phyloP scores from a whole-genome alignment of 2,797 vertebrate species.

The Miichthys miiuy region DNA sequence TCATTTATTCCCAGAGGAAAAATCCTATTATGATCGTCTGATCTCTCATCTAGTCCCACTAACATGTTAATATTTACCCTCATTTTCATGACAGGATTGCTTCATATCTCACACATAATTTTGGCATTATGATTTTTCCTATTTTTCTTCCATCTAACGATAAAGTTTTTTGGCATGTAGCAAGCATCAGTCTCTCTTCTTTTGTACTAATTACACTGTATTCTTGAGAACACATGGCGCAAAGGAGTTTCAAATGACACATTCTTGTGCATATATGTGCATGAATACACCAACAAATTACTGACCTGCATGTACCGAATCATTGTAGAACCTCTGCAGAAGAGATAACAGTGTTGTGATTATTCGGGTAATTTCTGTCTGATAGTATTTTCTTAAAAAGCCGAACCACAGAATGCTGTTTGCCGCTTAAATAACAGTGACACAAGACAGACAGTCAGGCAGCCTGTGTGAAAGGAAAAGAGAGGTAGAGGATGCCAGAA shows the following conservation, averaged over 20 bases:
- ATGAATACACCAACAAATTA: background rate
- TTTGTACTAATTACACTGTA: background rate
- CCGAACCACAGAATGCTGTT: constrained; percentile 53
- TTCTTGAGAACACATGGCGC: background rate
- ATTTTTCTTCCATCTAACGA: background rate
- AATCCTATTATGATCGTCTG: background rate
- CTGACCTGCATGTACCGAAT: background rate
- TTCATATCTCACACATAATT: background rate
- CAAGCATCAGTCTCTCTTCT: too few relatives aligned
- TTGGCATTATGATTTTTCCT: background rate
- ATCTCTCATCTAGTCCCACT: background rate
- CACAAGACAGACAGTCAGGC: constrained; percentile 52
- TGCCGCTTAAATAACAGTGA: constrained; percentile 73
- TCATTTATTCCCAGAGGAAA: background rate
- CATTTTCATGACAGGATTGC: background rate
- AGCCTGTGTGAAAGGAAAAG: constrained; percentile 38
- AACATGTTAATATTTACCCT: background rate
- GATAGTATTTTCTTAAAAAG: constrained; percentile 57
- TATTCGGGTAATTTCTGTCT: constrained; percentile 47
- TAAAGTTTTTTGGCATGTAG: background rate
- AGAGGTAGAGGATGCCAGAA: constrained; percentile 46
- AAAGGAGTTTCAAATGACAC: background rate
- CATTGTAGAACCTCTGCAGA: too few relatives aligned
- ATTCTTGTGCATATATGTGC: background rate
- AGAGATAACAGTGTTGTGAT: constrained; percentile 59